Conservation (phyloP, 2,888 invertebrate species). For the Athetis lepigone region DNA sequence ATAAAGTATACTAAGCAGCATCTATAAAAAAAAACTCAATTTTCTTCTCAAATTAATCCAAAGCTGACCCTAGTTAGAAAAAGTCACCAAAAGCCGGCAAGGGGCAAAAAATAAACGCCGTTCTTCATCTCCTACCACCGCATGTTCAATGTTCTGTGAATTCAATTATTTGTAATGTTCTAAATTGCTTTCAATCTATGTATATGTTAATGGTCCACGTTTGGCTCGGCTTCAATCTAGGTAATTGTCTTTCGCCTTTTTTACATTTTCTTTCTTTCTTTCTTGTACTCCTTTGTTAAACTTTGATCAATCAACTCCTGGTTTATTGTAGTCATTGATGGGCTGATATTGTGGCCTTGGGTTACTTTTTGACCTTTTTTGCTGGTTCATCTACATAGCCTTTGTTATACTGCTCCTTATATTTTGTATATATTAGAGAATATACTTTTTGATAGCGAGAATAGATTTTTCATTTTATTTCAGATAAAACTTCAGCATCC, state of each 20-base stretch:
- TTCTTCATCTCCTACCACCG: constrained; percentile 29
- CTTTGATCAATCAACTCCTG: constrained; percentile 38
- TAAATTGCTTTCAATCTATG: constrained; percentile 43
- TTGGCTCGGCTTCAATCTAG: constrained; percentile 32
- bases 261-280: constrained; percentile 31
- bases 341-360: constrained; percentile 5
- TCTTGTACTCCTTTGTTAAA: constrained; percentile 11
- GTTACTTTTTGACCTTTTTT: constrained; percentile 6
- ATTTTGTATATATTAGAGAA: neutral
- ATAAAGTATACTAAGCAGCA: too few species aligned
- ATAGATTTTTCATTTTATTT: too few species aligned
- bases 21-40: neutral
- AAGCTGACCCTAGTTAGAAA: neutral
- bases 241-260: constrained; percentile 30
- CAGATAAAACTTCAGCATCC: too few species aligned
- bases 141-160: constrained; percentile 55
- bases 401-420: neutral
- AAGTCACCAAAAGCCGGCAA: neutral
- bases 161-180: constrained; percentile 52
- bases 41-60: neutral
- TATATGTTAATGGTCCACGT: constrained; percentile 34
- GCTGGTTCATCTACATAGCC: neutral
- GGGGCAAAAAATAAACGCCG: constrained; percentile 1
- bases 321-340: neutral
- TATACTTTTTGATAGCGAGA: neutral